phyloP scores from a whole-genome alignment of 1,140 invertebrate species.

The Papilio machaon region DNA sequence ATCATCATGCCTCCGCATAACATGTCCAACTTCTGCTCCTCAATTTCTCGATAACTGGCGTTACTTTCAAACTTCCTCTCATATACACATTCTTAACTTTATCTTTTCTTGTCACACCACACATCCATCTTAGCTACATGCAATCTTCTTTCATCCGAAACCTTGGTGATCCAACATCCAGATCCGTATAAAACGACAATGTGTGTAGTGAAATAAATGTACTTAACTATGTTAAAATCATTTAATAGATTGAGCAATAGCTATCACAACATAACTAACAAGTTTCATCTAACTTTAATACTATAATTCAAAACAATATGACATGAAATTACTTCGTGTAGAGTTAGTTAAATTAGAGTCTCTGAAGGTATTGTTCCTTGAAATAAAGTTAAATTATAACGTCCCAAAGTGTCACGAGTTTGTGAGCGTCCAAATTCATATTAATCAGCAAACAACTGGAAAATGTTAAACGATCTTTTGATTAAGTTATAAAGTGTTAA shows the following conservation, averaged over 20 bases:
- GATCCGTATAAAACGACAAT: too few relatives aligned
- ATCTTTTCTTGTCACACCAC: too few relatives aligned
- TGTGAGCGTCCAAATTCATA: constrained; percentile 9
- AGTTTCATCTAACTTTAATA: background rate
- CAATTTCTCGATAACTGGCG: too few relatives aligned
- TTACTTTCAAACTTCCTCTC: too few relatives aligned
- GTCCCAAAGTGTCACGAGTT: constrained; percentile 13
- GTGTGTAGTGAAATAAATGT: too few relatives aligned
- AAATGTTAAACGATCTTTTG: background rate
- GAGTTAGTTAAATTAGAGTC: constrained; percentile 3
- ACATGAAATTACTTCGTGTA: background rate
- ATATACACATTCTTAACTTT: too few relatives aligned
- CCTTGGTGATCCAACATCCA: too few relatives aligned
- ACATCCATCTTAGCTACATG: too few relatives aligned
- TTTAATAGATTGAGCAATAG: background rate
- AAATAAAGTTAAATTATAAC: constrained; percentile 20
- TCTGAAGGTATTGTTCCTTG: constrained; percentile 17
- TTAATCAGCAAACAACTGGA: constrained; percentile 9
- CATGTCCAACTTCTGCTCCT: too few relatives aligned
- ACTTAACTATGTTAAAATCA: background rate
- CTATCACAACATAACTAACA: background rate
- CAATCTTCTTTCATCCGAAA: too few relatives aligned
- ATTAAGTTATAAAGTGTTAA: background rate
- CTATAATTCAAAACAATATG: constrained; percentile 19
- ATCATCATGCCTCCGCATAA: too few relatives aligned